Percentiles rank a stretch among this genome's conserved stretches.
Conservation (phyloP, 2,888 invertebrate genomes). For the Gryllus longicercus region DNA sequence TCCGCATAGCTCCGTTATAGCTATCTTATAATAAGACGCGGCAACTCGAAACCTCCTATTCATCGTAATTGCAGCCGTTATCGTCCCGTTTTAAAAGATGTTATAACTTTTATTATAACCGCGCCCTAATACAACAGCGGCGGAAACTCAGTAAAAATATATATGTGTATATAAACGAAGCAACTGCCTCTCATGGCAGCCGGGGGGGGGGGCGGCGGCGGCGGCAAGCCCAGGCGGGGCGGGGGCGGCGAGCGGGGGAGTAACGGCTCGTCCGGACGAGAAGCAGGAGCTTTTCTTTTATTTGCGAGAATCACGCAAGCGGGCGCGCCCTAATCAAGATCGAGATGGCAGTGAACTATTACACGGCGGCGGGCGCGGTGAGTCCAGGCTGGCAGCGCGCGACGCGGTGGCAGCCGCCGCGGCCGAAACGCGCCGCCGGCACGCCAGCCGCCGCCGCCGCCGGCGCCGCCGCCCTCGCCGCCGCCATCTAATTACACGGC, state of each 20-base stretch:
- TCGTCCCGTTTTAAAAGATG: slow-evolving; percentile 17
- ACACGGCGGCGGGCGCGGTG: not conserved
- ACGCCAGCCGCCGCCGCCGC: not conserved
- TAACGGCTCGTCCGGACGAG: not conserved
- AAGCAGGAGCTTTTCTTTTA: not conserved
- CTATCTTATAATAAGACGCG: not conserved
- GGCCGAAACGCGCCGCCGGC: not conserved
- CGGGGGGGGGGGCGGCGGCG: not conserved
- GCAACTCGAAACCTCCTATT: not conserved
- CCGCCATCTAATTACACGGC: no score
- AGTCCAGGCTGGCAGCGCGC: not conserved
- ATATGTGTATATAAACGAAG: not conserved
- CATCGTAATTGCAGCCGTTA: slow-evolving; percentile 11
- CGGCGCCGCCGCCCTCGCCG: no score
- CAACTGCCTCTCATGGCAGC: not conserved
- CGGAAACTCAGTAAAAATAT: slow-evolving; percentile 10
- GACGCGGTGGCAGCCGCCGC: not conserved
- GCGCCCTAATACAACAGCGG: not conserved
- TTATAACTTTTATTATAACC: slow-evolving; percentile 11
- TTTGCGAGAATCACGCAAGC: not conserved
- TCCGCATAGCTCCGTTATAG: not conserved
- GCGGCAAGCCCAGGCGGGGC: not conserved
- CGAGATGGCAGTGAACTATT: slow-evolving; percentile 17
- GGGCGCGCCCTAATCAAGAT: slow-evolving; percentile 8
- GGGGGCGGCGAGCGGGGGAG: not conserved